Evolutionary conservation across 2,113 vertebrate species (phyloP).

Genomic region (Coracopsis vasa): DNA sequence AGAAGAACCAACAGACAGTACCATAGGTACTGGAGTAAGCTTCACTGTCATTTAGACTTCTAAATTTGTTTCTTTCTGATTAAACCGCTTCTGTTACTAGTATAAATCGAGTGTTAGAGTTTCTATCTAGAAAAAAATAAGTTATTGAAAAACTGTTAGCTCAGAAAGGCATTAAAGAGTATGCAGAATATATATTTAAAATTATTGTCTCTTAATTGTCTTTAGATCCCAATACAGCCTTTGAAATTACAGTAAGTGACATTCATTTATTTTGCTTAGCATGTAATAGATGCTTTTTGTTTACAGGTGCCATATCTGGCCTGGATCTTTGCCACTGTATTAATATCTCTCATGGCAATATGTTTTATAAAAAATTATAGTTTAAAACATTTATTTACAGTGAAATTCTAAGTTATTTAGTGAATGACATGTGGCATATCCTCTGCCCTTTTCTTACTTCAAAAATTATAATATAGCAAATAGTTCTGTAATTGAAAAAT

Average conservation of each 20-base stretch:
- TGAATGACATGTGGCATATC: neutral
- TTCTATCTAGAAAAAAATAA: neutral
- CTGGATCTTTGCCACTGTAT: neutral
- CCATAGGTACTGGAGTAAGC: neutral
- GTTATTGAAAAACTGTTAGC: neutral
- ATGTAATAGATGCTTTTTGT: neutral
- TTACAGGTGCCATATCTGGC: neutral
- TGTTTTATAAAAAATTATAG: neutral
- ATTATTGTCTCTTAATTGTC: neutral
- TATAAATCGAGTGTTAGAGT: neutral
- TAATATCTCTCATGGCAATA: neutral
- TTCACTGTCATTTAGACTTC: neutral
- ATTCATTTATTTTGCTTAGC: neutral
- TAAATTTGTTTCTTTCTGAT: neutral
- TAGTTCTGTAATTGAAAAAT: neutral
- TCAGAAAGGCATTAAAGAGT: neutral
- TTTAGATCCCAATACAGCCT: neutral
- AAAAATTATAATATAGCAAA: neutral
- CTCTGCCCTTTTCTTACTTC: neutral
- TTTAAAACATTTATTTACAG: neutral
- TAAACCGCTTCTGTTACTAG: neutral
- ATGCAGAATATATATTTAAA: neutral
- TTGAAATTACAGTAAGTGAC: neutral
- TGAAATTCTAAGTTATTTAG: neutral
- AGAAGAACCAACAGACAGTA: neutral